Evolutionary conservation across 2,888 invertebrate species (phyloP).

Genomic region (Gnatocerus cornutus): DNA sequence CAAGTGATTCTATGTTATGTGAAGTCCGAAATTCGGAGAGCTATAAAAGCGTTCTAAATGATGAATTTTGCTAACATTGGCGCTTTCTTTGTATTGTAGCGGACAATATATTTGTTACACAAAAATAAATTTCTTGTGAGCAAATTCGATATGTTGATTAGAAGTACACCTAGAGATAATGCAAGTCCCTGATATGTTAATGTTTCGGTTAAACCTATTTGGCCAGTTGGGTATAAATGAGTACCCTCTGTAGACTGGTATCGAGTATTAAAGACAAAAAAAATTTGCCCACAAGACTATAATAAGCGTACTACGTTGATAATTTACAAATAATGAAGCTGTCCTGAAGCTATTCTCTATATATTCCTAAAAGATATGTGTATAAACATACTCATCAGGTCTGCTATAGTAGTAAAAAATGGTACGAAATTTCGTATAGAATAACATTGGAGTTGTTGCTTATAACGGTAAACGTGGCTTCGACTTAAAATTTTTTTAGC

Average conservation of each 20-base stretch:
- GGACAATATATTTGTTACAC: slow-evolving; percentile 45
- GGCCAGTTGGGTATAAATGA: slow-evolving; percentile 24
- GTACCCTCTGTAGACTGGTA: slow-evolving; percentile 7
- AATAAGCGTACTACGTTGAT: slow-evolving; percentile 49
- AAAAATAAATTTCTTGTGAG: slow-evolving; percentile 50
- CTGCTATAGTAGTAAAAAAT: slow-evolving; percentile 68
- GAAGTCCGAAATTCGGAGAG: slow-evolving; percentile 43
- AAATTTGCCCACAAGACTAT: slow-evolving; percentile 52
- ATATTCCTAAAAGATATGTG: slow-evolving; percentile 62
- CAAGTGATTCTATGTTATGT: slow-evolving; percentile 17
- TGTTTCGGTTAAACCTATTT: slow-evolving; percentile 36
- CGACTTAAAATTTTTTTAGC: slow-evolving; percentile 11
- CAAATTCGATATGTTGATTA: slow-evolving; percentile 39
- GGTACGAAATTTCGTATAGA: slow-evolving; percentile 64
- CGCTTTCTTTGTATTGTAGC: slow-evolving; percentile 29
- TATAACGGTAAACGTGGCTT: slow-evolving; percentile 43
- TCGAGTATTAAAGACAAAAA: slow-evolving; percentile 4
- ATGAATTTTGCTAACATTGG: slow-evolving; percentile 44
- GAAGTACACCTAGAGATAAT: slow-evolving; percentile 9
- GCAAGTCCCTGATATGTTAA: slow-evolving; percentile 41
- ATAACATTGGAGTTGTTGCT: slow-evolving; percentile 54
- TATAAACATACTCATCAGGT: slow-evolving; percentile 64
- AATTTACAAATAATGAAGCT: slow-evolving; percentile 50
- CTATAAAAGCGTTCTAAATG: slow-evolving; percentile 39
- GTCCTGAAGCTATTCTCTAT: slow-evolving; percentile 42